These are phyloP conservation scores for Lethenteron camtschaticum DNA, from an alignment of 2,113 vertebrate species.

Conservation along the genomic window DNA sequence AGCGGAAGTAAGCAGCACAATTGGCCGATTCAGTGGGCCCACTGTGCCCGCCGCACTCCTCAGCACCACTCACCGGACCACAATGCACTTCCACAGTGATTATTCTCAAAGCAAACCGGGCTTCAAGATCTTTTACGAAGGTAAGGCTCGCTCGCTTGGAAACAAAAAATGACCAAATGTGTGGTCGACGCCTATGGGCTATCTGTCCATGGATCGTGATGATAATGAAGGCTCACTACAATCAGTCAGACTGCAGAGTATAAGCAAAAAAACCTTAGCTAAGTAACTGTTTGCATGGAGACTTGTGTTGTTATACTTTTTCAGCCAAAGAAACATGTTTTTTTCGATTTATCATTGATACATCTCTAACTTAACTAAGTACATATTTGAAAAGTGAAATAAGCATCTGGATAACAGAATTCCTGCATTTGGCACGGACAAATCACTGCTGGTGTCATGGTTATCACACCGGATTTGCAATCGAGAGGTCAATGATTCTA, in stretches of 20 bases:
- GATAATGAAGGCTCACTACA: neutral
- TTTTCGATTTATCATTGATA: no score
- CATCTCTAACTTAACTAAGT: no score
- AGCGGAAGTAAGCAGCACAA: constrained; percentile 60
- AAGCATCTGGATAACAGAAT: no score
- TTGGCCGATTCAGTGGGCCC: constrained; percentile 65
- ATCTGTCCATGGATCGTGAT: neutral
- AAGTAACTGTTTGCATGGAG: neutral
- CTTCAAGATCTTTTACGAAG: constrained; percentile 83
- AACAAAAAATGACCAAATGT: neutral
- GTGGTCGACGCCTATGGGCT: neutral
- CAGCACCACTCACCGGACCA: constrained; percentile 72
- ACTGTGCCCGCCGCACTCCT: constrained; percentile 51
- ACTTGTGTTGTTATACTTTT: neutral
- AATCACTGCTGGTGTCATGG: no score
- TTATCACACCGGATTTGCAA: no score
- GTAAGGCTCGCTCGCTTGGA: constrained; percentile 21
- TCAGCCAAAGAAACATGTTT: no score
- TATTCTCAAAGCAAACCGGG: constrained; percentile 90
- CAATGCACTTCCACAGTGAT: constrained; percentile 81
- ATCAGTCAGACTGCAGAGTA: neutral
- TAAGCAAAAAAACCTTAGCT: neutral
- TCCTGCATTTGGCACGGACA: no score
- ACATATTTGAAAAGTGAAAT: no score
- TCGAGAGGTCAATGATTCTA: no score